A percentile compares a stretch with the other conserved stretches of the same genome.
Conservation (phyloP, 92 coral and sea anemone genomes). For the Epizoanthus rinbou region DNA sequence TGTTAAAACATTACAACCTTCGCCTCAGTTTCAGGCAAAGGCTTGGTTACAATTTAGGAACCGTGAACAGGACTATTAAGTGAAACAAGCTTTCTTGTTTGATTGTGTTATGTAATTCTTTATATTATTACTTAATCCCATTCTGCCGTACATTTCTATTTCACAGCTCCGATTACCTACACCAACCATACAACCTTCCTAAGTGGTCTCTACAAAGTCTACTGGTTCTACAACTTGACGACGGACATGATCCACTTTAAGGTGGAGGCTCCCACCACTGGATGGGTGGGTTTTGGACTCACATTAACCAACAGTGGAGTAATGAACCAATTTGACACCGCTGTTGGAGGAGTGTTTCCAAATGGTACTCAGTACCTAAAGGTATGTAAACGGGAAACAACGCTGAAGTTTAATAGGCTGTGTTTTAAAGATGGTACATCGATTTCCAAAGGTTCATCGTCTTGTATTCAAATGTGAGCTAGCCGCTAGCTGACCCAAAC, state of each 20-base stretch:
- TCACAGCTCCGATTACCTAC: background rate
- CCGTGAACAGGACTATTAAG: too few relatives aligned
- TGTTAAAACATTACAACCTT: too few relatives aligned
- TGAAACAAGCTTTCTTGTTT: too few relatives aligned
- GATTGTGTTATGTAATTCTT: too few relatives aligned
- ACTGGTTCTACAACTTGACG: constrained; percentile 18
- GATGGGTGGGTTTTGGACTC: constrained; percentile 24
- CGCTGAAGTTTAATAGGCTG: too few relatives aligned
- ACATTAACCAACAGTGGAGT: background rate
- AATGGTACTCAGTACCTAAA: constrained; percentile 5
- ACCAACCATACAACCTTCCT: background rate
- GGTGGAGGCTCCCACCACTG: background rate
- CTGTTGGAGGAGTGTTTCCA: constrained; percentile 20
- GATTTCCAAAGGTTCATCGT: too few relatives aligned
- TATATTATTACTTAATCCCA: background rate
- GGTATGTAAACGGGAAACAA: background rate
- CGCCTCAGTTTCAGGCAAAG: too few relatives aligned
- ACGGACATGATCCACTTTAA: constrained; percentile 25
- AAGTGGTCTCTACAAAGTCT: background rate
- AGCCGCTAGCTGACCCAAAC: too few relatives aligned
- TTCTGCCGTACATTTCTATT: background rate
- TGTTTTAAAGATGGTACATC: too few relatives aligned
- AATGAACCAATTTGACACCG: background rate
- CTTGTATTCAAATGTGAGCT: too few relatives aligned
- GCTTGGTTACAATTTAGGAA: too few relatives aligned